Evolutionary conservation across 2,113 vertebrate species (phyloP), one percentile per base, ranked within the genome.

Genomic region (Megaceryle torquata): DNA sequence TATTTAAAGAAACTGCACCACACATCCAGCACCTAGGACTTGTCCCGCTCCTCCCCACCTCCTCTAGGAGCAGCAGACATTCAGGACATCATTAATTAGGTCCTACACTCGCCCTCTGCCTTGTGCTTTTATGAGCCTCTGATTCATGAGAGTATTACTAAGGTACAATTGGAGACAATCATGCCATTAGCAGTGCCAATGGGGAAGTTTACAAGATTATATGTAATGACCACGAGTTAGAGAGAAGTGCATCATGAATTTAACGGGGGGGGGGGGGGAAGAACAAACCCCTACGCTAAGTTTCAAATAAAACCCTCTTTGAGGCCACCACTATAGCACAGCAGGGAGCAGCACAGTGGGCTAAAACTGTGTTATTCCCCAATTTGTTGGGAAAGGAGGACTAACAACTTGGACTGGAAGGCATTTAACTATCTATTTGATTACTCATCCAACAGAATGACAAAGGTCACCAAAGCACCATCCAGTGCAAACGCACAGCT

Each of bases 391-490:
- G 53, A 89, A 87, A 82, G 43, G 6, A 91, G 60, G 79, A 67
- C 86, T 64, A 94, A 95, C 69, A 96, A 64, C 76, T 93, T 80
- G 91, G 65, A 82, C 56, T 63, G 68, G 43, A 95, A 94, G 74
- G 94, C 37, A 94, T 82, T 74, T 94, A 95, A 89, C 91, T 97
- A 95, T 91, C 94, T 91, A 69, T 89, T 85, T 94, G 84, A 96
- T 95, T 91, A 95, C 78, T 88, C 84, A 86, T 88, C 94, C 85
- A 82, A 82, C n/a, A 82, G 35, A 89, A 76, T 24, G 50, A 57
- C 3, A 25, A 76, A 95, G 91, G 89, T 91, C 84, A 89, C 43
- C 69, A 44, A 71, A 95, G 64, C 61, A 82, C 61, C 80, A 82
- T 54, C 64, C 69, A 44, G 79, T 2, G 9, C 56, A 85, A 94